These are phyloP conservation scores for Halcyon senegalensis DNA, from an alignment of 2,113 vertebrate genomes.

Conservation along the genomic window DNA sequence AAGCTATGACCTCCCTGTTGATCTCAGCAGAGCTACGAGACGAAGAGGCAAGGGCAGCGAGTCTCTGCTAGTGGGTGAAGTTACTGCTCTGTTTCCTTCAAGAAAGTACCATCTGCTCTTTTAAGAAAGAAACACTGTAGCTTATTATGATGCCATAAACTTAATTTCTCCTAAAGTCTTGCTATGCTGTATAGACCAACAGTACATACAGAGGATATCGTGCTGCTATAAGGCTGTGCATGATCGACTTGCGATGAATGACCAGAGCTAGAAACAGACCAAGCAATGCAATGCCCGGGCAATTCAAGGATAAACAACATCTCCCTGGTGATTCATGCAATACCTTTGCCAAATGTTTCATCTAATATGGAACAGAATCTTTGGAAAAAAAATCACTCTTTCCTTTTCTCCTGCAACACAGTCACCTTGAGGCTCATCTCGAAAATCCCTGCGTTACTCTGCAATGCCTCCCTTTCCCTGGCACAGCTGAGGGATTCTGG, in stretches of 20 bases:
- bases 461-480: neutral
- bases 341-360: neutral
- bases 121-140: neutral
- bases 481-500: accelerated
- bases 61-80: accelerated
- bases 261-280: neutral
- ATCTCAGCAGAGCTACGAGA: neutral
- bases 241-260: neutral
- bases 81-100: neutral
- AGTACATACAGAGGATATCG: neutral
- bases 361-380: neutral
- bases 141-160: neutral
- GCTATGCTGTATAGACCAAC: neutral
- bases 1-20: neutral
- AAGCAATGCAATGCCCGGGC: neutral
- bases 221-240: neutral
- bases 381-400: neutral
- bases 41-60: neutral
- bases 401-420: neutral
- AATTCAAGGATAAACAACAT: neutral
- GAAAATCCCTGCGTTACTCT: neutral
- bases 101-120: constrained; percentile 4
- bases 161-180: neutral
- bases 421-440: neutral
- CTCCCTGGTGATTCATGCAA: neutral